A percentile compares a stretch with the other conserved stretches of the same genome.
These are phyloP conservation scores for Laspeyria flexula DNA, from an alignment of 2,888 invertebrate genomes.

Conservation along the genomic window DNA sequence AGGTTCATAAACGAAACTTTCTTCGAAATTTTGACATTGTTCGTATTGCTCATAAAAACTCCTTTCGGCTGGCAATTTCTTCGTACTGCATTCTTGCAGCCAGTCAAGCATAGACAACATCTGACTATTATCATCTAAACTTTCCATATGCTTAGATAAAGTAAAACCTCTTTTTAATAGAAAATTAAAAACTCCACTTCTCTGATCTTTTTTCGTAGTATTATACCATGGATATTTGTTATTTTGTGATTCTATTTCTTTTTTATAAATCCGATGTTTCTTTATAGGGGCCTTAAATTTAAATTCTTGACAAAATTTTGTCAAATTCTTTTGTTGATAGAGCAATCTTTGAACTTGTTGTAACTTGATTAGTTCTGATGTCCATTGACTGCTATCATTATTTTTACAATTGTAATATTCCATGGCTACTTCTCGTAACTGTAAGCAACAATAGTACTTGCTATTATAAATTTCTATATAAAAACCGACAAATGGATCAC, in stretches of 20 bases:
- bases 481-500: too few species aligned
- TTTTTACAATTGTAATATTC: slow-evolving; percentile 90
- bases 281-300: slow-evolving; percentile 62
- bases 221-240: slow-evolving; percentile 80
- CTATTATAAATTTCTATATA: too few species aligned
- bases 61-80: slow-evolving; percentile 67
- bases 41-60: slow-evolving; percentile 70
- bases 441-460: slow-evolving; percentile 17
- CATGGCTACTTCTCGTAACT: slow-evolving; percentile 91
- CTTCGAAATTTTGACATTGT: slow-evolving; percentile 67
- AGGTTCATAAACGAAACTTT: slow-evolving; percentile 49
- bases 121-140: slow-evolving; percentile 53
- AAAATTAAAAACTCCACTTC: slow-evolving; percentile 61
- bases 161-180: slow-evolving; percentile 69
- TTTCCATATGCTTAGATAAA: slow-evolving; percentile 59
- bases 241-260: slow-evolving; percentile 67
- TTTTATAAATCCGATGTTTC: slow-evolving; percentile 55
- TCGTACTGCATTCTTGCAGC: slow-evolving; percentile 65
- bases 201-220: slow-evolving; percentile 65
- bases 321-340: slow-evolving; percentile 72
- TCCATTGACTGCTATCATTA: slow-evolving; percentile 79
- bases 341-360: slow-evolving; percentile 74
- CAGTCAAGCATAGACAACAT: slow-evolving; percentile 62
- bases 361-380: slow-evolving; percentile 72
- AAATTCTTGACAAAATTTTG: slow-evolving; percentile 69